Evolutionary conservation across 2,888 invertebrate species (phyloP).

Genomic region (Tachina lurida): DNA sequence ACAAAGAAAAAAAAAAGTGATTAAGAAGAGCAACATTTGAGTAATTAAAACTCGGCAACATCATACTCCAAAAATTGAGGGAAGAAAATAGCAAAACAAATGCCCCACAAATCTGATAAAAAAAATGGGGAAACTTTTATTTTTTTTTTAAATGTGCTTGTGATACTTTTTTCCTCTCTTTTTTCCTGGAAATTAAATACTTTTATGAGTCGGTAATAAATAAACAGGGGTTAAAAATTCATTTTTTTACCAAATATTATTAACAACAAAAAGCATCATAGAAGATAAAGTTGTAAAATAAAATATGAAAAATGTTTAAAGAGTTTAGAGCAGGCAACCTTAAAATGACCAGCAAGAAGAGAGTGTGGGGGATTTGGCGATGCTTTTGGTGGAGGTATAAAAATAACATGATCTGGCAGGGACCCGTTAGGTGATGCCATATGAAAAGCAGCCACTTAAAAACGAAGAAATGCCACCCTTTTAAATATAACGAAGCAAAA

Average conservation of each 20-base stretch:
- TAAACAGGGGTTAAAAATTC: conserved; percentile 47
- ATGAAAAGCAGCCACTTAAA: background rate
- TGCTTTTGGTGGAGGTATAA: background rate
- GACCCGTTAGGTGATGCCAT: background rate
- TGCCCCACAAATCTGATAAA: conserved; percentile 10
- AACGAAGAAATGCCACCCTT: background rate
- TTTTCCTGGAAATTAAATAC: conserved; percentile 34
- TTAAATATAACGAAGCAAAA: background rate
- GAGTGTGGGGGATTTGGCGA: too few species aligned
- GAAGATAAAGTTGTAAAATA: background rate
- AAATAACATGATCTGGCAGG: background rate
- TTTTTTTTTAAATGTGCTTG: background rate
- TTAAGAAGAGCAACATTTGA: conserved; percentile 63
- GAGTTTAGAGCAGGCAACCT: conserved; percentile 3
- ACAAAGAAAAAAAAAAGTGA: conserved; percentile 50
- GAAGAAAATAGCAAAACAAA: background rate
- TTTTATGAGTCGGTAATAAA: conserved; percentile 51
- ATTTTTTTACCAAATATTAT: conserved; percentile 31
- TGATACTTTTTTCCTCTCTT: background rate
- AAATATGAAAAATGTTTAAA: background rate
- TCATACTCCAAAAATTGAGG: background rate
- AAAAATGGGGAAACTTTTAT: conserved; percentile 37
- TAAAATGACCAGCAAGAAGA: too few species aligned
- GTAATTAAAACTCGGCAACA: conserved; percentile 67
- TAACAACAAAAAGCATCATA: background rate